These are phyloP conservation scores for Ficedula albicollis DNA, from an alignment of 2,797 vertebrate genomes.

Conservation along the genomic window DNA sequence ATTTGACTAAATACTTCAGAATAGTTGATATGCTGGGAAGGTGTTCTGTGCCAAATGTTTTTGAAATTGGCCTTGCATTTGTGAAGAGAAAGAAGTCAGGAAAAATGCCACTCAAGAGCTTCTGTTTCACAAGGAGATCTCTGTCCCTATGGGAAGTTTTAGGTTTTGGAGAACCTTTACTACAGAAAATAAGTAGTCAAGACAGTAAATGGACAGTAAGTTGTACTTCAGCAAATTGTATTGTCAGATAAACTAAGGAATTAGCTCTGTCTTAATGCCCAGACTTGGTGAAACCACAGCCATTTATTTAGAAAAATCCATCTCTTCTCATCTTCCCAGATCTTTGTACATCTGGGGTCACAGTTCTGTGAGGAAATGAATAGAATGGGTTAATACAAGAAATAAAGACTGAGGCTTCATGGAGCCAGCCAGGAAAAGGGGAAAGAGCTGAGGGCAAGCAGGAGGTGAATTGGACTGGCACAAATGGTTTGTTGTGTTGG, in stretches of 20 bases:
- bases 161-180: conserved; percentile 65
- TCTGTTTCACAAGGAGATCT: conserved; percentile 34
- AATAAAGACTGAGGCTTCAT: neutral
- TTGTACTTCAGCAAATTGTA: conserved; percentile 67
- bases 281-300: conserved; percentile 21
- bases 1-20: neutral
- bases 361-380: neutral
- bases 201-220: conserved; percentile 50
- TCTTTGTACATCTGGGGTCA: neutral
- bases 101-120: conserved; percentile 10
- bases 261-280: conserved; percentile 6
- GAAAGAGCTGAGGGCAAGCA: neutral
- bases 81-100: conserved; percentile 35
- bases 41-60: neutral
- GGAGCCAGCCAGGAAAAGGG: neutral
- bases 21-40: neutral
- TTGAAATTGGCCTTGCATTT: conserved; percentile 44
- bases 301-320: conserved; percentile 3
- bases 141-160: conserved; percentile 34
- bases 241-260: conserved; percentile 29
- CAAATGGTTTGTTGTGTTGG: neutral
- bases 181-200: conserved; percentile 65
- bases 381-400: neutral
- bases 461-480: neutral
- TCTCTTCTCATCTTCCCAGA: conserved; percentile 2